Conservation (phyloP, 2,797 vertebrate species). For the Crenichthys baileyi region DNA sequence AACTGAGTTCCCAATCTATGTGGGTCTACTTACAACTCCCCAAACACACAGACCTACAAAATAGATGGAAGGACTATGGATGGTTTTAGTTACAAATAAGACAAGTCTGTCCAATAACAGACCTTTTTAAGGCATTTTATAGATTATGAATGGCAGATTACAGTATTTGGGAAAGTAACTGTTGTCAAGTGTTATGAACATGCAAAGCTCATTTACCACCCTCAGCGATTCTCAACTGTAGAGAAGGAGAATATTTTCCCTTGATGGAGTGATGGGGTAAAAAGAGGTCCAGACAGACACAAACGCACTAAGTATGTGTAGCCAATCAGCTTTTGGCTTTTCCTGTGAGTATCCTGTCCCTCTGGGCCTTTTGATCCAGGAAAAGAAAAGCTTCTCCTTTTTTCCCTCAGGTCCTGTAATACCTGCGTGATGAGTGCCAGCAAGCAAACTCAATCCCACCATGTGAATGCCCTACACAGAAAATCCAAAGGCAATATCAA, state of each 20-base stretch:
- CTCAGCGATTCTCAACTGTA: constrained; percentile 55
- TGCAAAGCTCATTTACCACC: constrained; percentile 70
- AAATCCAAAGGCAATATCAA: constrained; percentile 37
- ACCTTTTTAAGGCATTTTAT: constrained; percentile 48
- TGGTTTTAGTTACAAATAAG: constrained; percentile 26
- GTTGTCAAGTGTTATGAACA: constrained; percentile 70
- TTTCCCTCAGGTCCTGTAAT: constrained; percentile 62
- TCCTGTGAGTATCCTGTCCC: constrained; percentile 61
- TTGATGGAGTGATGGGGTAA: constrained; percentile 38
- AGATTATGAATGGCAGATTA: constrained; percentile 63
- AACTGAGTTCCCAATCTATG: constrained; percentile 35
- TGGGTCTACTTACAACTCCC: constrained; percentile 10
- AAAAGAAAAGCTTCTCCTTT: constrained; percentile 60
- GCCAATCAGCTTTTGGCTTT: constrained; percentile 77
- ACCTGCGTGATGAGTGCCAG: constrained; percentile 75
- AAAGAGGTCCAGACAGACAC: constrained; percentile 54
- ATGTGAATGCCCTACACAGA: constrained; percentile 35
- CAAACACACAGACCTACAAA: constrained; percentile 22
- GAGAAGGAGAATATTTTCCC: constrained; percentile 70
- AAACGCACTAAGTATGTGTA: constrained; percentile 72
- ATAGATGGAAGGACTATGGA: constrained; percentile 5
- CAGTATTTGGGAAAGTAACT: constrained; percentile 56
- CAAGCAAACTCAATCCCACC: constrained; percentile 46
- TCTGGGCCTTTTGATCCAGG: constrained; percentile 66
- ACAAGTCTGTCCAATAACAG: constrained; percentile 17